Evolutionary conservation across 2,113 vertebrate genomes (phyloP).

Genomic region (Alligator mississippiensis): DNA sequence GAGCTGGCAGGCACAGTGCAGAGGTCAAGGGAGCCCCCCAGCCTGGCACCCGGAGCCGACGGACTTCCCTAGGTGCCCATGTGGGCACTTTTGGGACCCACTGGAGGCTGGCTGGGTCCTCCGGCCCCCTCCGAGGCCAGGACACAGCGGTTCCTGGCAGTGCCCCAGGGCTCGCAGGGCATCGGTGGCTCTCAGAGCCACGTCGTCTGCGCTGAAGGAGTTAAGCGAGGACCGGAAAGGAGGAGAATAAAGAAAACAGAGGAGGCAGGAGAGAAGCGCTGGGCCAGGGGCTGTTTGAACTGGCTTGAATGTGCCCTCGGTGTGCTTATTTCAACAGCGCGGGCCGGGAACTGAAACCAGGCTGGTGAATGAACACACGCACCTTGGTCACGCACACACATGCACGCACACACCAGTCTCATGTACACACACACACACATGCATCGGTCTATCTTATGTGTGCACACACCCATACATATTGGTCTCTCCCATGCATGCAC

Average conservation of each 20-base stretch:
- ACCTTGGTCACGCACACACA: background rate
- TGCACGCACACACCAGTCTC: background rate
- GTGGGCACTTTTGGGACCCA: no score
- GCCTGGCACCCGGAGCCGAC: background rate
- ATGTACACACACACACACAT: background rate
- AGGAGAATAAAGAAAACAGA: constrained; percentile 63
- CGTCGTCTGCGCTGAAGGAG: background rate
- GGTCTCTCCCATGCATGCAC: background rate
- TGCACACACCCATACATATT: background rate
- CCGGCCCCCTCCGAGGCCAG: no score
- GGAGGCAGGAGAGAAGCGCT: constrained; percentile 15
- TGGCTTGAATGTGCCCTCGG: constrained; percentile 54
- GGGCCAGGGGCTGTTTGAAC: constrained; percentile 68
- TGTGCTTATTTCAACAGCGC: constrained; percentile 47
- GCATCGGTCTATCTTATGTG: background rate
- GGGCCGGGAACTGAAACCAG: background rate
- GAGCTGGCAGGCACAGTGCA: no score
- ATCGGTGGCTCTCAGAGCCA: background rate
- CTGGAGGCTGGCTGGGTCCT: no score
- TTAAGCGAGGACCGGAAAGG: constrained; percentile 64
- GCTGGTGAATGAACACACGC: background rate
- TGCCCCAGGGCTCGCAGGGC: background rate
- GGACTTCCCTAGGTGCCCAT: background rate
- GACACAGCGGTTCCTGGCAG: no score
- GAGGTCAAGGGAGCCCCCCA: background rate